phyloP scores from a whole-genome alignment of 2,797 vertebrate species.

The Pseudocheirus occidentalis region DNA sequence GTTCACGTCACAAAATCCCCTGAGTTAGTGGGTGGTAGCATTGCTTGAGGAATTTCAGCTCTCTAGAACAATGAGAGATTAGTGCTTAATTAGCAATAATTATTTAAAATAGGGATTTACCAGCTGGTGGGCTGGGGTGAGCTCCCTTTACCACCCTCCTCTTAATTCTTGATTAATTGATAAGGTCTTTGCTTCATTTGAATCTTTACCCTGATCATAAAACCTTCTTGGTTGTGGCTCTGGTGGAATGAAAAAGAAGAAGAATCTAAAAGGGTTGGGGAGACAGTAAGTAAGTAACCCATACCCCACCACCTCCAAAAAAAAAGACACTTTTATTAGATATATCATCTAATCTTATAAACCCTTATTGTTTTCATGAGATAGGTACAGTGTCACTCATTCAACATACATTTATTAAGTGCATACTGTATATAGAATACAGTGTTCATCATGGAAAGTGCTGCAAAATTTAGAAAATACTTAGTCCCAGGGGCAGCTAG shows the following conservation, averaged over 20 bases:
- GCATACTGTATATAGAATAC: neutral
- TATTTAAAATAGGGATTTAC: neutral
- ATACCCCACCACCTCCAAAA: neutral
- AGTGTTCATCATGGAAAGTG: neutral
- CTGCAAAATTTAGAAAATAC: neutral
- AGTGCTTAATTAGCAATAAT: neutral
- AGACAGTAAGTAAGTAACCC: neutral
- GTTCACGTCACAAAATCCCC: neutral
- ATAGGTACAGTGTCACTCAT: neutral
- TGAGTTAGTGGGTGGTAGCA: neutral
- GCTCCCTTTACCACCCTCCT: neutral
- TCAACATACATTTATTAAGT: neutral
- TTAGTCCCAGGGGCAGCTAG: too few species aligned
- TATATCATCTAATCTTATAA: neutral
- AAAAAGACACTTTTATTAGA: neutral
- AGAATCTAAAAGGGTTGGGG: neutral
- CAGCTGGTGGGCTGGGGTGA: neutral
- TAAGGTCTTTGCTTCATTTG: neutral
- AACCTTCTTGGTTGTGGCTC: neutral
- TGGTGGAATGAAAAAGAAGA: neutral
- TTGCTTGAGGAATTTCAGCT: neutral
- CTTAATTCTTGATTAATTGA: neutral
- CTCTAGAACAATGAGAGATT: neutral
- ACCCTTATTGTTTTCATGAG: neutral
- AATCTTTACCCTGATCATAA: neutral